Conservation (phyloP, 2,113 vertebrate genomes). For the Pseudorectes ferrugineus region DNA sequence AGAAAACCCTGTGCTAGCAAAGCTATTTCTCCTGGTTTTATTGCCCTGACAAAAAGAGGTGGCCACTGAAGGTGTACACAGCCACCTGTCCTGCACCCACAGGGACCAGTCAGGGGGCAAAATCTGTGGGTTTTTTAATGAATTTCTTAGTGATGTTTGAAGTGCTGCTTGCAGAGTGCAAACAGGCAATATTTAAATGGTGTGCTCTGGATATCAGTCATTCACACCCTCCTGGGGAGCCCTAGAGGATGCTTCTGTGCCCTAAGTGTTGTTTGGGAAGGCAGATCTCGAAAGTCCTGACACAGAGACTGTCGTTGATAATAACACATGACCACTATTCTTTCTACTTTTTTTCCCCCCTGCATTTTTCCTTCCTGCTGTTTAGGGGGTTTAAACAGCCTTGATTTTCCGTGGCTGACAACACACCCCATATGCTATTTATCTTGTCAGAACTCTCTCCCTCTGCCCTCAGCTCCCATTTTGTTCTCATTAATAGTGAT, state of each 20-base stretch:
- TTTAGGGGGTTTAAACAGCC: slow-evolving; percentile 51
- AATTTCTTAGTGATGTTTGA: not conserved
- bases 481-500: slow-evolving; percentile 63
- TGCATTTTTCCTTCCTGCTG: slow-evolving; percentile 3
- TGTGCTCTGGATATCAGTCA: not conserved
- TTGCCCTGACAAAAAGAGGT: not conserved
- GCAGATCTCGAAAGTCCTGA: not conserved
- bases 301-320: not conserved
- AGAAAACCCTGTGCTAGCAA: not conserved
- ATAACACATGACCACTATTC: not conserved
- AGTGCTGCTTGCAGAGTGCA: not conserved
- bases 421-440: slow-evolving; percentile 69
- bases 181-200: not conserved
- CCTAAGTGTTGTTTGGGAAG: not conserved
- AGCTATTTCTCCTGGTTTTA: not conserved
- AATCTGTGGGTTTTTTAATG: not conserved
- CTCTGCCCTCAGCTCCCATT: slow-evolving; percentile 59
- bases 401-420: slow-evolving; percentile 61
- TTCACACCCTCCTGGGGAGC: not conserved
- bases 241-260: not conserved
- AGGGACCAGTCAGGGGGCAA: too few species aligned
- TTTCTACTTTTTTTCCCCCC: not conserved
- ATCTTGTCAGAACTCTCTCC: slow-evolving; percentile 62
- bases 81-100: not conserved
- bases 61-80: not conserved